A percentile compares a stretch with the other conserved stretches of the same genome.
Evolutionary conservation across 2,797 vertebrate species (phyloP).

Genomic region (Centropyge bicolor): DNA sequence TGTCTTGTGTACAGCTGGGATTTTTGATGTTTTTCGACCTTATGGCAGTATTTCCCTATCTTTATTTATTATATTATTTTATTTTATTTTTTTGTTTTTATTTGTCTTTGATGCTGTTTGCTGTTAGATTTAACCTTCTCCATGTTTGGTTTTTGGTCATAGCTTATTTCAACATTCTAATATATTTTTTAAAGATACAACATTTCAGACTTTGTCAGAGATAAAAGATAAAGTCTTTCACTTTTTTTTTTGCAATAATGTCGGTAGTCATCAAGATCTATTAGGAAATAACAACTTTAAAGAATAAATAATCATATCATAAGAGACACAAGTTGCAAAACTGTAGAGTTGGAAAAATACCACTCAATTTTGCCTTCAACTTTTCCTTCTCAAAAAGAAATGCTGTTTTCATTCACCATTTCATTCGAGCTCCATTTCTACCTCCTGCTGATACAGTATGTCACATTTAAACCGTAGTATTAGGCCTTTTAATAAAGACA

Average conservation of each 20-base stretch:
- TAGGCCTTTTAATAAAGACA: background rate
- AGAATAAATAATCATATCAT: too few species aligned
- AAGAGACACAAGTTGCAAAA: too few species aligned
- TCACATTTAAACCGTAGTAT: background rate
- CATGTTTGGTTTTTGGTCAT: background rate
- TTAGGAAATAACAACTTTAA: background rate
- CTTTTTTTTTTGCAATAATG: background rate
- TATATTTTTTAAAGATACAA: background rate
- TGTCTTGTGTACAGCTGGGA: too few species aligned
- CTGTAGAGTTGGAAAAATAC: too few species aligned
- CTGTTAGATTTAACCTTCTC: too few species aligned
- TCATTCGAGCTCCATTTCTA: background rate
- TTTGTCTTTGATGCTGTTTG: too few species aligned
- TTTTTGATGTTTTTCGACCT: too few species aligned
- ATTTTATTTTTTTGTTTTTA: too few species aligned
- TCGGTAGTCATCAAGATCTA: background rate
- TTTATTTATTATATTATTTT: background rate
- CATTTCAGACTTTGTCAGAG: background rate
- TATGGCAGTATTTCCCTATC: too few species aligned
- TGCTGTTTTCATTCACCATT: conserved; percentile 9
- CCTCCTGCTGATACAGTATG: background rate
- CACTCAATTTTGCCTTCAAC: background rate
- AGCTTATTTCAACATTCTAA: background rate
- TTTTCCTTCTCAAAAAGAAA: background rate
- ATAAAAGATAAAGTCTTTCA: background rate